A percentile compares a stretch with the other conserved stretches of the same genome.
Evolutionary conservation across 2,888 invertebrate species (phyloP).

Genomic region (Orthonychiurus folsomi): DNA sequence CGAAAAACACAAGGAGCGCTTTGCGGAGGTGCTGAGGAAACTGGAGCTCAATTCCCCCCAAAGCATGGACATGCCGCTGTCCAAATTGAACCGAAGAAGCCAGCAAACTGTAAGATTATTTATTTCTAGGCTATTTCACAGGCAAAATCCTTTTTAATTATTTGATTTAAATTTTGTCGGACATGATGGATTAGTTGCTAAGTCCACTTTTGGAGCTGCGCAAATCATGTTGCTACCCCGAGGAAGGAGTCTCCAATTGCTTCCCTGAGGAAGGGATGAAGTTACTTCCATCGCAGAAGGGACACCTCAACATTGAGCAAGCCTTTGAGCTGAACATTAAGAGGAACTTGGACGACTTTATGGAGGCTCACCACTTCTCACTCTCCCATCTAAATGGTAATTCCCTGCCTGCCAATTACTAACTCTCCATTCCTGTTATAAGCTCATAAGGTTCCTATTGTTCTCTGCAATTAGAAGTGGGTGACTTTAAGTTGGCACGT

Average conservation of each 20-base stretch:
- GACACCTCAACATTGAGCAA: constrained; percentile 54
- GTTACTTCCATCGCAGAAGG: constrained; percentile 49
- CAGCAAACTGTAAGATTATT: neutral
- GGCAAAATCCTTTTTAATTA: too few species aligned
- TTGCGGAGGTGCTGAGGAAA: neutral
- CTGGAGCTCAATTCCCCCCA: too few species aligned
- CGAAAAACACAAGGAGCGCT: neutral
- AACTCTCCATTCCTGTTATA: too few species aligned
- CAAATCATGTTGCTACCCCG: constrained; percentile 63
- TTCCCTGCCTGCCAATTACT: too few species aligned
- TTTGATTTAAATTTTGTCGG: too few species aligned
- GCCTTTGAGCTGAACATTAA: constrained; percentile 57
- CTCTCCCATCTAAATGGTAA: constrained; percentile 58
- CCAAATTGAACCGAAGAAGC: neutral
- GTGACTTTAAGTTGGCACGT: too few species aligned
- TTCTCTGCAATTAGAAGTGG: too few species aligned
- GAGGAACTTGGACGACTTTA: constrained; percentile 54
- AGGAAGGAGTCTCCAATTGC: constrained; percentile 45
- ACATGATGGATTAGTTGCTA: too few species aligned
- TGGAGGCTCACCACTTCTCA: constrained; percentile 55
- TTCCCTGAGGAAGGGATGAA: constrained; percentile 51
- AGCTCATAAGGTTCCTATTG: too few species aligned
- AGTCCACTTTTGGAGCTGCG: constrained; percentile 57
- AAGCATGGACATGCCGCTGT: neutral
- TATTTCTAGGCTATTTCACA: too few species aligned